A percentile compares a stretch with the other conserved stretches of the same genome.
phyloP scores from a whole-genome alignment of 1,140 invertebrate genomes.

The Panulirus ornatus region DNA sequence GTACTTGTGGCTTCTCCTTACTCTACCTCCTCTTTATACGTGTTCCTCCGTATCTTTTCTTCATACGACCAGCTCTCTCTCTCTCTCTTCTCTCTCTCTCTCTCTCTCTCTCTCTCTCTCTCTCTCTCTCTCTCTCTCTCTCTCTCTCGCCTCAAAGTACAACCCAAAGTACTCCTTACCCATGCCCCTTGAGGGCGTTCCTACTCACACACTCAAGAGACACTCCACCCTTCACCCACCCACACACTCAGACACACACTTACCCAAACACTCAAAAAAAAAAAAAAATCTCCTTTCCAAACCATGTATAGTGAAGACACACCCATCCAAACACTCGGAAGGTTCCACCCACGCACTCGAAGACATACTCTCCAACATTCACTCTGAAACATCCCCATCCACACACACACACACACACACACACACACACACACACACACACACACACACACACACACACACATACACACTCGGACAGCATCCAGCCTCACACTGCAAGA shows the following conservation, averaged over 20 bases:
- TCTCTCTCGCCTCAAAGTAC: not conserved
- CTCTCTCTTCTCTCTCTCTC: not conserved
- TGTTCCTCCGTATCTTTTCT: not conserved
- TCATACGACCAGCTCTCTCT: not conserved
- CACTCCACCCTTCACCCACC: too few relatives aligned
- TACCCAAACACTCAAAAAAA: too few relatives aligned
- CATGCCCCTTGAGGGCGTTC: too few relatives aligned
- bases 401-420: not conserved
- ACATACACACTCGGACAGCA: not conserved
- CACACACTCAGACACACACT: too few relatives aligned
- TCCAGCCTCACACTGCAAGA: not conserved
- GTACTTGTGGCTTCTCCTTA: not conserved
- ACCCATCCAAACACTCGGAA: too few relatives aligned
- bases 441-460: slow-evolving; percentile 3
- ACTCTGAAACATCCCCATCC: too few relatives aligned
- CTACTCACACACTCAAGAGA: too few relatives aligned
- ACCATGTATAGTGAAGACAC: too few relatives aligned
- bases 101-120: not conserved
- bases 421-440: not conserved
- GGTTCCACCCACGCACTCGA: too few relatives aligned
- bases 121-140: not conserved
- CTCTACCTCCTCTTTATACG: not conserved
- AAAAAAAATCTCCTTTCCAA: too few relatives aligned
- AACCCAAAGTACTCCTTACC: too few relatives aligned
- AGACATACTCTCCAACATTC: too few relatives aligned